These are phyloP conservation scores for Folsomia manolachei DNA, from an alignment of 2,888 invertebrate genomes.

Conservation along the genomic window DNA sequence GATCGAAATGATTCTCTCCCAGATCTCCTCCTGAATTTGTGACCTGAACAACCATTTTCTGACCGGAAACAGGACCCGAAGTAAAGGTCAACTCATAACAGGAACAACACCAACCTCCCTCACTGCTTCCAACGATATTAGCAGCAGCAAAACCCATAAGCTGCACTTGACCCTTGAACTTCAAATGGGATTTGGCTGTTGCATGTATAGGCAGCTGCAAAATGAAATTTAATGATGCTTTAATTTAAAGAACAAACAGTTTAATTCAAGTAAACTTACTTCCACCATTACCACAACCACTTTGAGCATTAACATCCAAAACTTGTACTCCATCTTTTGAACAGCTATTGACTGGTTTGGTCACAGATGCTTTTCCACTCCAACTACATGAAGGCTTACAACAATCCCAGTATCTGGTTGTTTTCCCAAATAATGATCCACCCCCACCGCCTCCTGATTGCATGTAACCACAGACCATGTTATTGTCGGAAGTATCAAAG, in stretches of 20 bases:
- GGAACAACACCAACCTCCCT: conserved; percentile 31
- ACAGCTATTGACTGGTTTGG: conserved; percentile 24
- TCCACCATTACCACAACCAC: conserved; percentile 34
- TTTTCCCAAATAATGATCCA: not conserved
- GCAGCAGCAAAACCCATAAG: conserved; percentile 31
- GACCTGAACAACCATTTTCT: conserved; percentile 36
- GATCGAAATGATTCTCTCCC: conserved; percentile 37
- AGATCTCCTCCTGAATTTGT: conserved; percentile 38
- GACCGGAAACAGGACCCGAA: conserved; percentile 29
- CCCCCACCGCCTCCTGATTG: not conserved
- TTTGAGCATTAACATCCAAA: conserved; percentile 25
- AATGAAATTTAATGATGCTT: not conserved
- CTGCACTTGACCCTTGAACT: conserved; percentile 16
- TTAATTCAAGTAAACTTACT: conserved; percentile 20
- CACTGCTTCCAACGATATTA: conserved; percentile 21
- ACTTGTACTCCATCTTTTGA: conserved; percentile 20
- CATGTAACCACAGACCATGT: conserved; percentile 1
- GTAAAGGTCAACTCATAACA: conserved; percentile 38
- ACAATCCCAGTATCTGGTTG: conserved; percentile 32
- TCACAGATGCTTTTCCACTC: conserved; percentile 28
- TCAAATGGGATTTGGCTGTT: conserved; percentile 28
- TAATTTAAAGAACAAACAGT: too few species aligned
- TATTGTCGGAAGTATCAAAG: not conserved
- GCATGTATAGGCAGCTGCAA: conserved; percentile 26
- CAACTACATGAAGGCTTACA: conserved; percentile 34